These are phyloP conservation scores for Corvus hawaiiensis DNA, from an alignment of 2,113 vertebrate species.

Conservation along the genomic window DNA sequence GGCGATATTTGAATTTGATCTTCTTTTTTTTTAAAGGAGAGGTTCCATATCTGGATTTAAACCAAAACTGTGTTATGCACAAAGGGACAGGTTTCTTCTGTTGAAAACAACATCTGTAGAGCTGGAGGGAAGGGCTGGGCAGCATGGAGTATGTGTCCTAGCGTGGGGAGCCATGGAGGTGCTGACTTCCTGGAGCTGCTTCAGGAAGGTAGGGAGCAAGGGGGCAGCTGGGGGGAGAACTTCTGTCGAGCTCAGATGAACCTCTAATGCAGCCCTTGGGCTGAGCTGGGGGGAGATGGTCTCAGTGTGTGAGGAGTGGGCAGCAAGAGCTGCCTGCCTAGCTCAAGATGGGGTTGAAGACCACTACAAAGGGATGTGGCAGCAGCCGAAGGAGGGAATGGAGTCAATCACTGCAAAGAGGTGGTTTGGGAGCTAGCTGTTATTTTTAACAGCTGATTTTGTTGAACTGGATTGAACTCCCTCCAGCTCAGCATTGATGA, in stretches of 20 bases:
- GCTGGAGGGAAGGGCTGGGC: background rate
- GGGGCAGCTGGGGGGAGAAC: background rate
- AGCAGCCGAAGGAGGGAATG: background rate
- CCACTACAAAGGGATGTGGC: background rate
- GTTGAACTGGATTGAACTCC: conserved; percentile 42
- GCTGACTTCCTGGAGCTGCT: background rate
- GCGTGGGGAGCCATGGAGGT: background rate
- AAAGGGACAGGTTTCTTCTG: background rate
- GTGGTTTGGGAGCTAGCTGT: conserved; percentile 20
- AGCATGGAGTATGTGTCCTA: background rate
- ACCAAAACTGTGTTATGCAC: background rate
- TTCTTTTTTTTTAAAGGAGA: background rate
- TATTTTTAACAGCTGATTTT: conserved; percentile 17
- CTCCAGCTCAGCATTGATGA: conserved; percentile 37
- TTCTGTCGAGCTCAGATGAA: background rate
- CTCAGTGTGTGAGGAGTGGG: background rate
- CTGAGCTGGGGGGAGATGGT: background rate
- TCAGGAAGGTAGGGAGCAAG: background rate
- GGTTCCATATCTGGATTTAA: background rate
- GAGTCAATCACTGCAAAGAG: background rate
- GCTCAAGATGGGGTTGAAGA: background rate
- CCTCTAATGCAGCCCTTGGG: background rate
- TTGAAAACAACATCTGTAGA: background rate
- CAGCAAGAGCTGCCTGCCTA: background rate
- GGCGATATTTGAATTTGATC: background rate